Base-by-base conservation (phyloP, 2,888 invertebrate species). In the Pycnomerus fuliginosus region DNA sequence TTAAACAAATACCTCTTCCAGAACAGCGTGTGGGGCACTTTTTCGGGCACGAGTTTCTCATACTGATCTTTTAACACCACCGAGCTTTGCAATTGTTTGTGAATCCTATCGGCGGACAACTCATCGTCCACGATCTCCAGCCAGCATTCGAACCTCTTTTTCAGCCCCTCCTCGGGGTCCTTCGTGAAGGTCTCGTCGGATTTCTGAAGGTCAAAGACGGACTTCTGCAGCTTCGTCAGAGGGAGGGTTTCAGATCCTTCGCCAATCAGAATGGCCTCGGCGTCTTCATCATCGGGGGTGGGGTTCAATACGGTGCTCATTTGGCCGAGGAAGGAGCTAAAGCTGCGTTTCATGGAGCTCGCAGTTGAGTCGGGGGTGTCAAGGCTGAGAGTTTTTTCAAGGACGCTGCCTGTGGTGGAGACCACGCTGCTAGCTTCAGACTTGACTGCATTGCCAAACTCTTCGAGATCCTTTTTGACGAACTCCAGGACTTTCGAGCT, bases 1-100 rank as follows among this genome's bases (percentile, higher is more conserved):
- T 86, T 84, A 74, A 88, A 91, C 61, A 89, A 77, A 69, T 90
- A 91, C 53, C 89, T 77, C 65, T 86, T 83, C 90, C 90, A 91
- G 71, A 90, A 91, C 48, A 84, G 77, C 12, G 82, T 79, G 59
- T 87, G 84, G 1, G 83, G 76, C 10, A 90, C 85, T 28, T 80
- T 77, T 37, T 80, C 78, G 2, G 86, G 84, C 56, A 90, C 90
- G 46, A 90, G 74, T 60, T 78, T 79, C 32, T 63, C 60, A 65
- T 74, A 74, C 56, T 74, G 71, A 38, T 69, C 68, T 48, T 69
- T 72, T 42, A 75, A 61, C 29, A 70, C 65, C 49, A 67, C 66
- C 10, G 81, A 82, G 44, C 76, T 74, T 13, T 78, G 75, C 47
- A 85, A 73, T 50, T 84, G 75, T 55, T 79, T 80, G 14, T 79